Evolutionary conservation across 2,113 vertebrate species (phyloP), one percentile per base, ranked within the genome.

Genomic region (Vulpes vulpes): DNA sequence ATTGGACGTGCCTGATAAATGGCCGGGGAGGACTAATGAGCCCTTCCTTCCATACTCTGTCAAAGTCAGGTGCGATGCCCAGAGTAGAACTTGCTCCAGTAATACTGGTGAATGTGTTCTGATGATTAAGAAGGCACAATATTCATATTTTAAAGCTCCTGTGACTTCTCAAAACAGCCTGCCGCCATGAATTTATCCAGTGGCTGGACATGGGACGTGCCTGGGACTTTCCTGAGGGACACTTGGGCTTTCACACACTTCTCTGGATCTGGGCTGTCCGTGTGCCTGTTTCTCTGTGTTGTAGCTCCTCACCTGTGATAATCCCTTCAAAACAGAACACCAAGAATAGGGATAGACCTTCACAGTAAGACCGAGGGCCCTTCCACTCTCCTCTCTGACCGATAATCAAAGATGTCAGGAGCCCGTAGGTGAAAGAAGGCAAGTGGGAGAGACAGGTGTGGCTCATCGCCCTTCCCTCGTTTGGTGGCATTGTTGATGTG

Each of bases 31-130:
- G 97, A 96, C 97, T 98, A 98, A 98, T 91, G 97, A 93, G 97
- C 67, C 97, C 89, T 97, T 97, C 95, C 93, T 93, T 92, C 80
- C n/a, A 38, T 67, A 81, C 96, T 98, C 97, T 96, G 97, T 98
- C 98, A 98, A 96, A 98, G 94, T 98, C 96, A 81, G 62, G 90
- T 92, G 43, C 4, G 9, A 49, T 81, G 92, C 81, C 96, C 88
- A 32, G 81, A 79, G 97, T 60, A 25, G 95, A 93, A 35, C 74
- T 81, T 83, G 22, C 84, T 82, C 94, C 60, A 43, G 73, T 94
- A 59, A 74, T 69, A 85, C n/a, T 64, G 38, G 62, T 1, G 8
- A 73, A n/a, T 85, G 27, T 92, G 78, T 83, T 98, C 81, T 79
- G 64, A 59, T 96, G 97, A 96, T 98, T 97, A 97, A 96, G 80